Conservation (phyloP, 2,113 vertebrate genomes). For the Hystrix cristata region DNA sequence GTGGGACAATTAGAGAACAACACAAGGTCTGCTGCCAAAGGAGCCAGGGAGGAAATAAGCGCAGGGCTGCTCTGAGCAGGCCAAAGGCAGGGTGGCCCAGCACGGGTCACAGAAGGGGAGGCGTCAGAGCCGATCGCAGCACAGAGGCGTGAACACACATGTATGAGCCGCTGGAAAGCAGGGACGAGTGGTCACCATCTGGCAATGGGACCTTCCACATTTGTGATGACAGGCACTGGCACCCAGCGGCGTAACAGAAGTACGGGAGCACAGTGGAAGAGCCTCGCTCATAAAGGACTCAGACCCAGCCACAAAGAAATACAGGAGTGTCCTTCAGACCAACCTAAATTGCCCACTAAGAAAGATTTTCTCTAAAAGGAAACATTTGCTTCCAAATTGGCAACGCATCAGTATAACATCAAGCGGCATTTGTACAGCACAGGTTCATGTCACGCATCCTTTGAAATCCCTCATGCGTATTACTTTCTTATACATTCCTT, state of each 20-base stretch:
- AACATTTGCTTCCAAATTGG: neutral
- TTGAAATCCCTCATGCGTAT: neutral
- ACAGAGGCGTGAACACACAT: fast-evolving
- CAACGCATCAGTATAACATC: neutral
- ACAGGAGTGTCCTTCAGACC: neutral
- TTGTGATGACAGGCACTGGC: too few species aligned
- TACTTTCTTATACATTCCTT: neutral
- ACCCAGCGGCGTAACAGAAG: neutral
- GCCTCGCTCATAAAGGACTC: neutral
- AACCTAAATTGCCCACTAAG: neutral
- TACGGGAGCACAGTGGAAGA: neutral
- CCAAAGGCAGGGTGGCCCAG: neutral
- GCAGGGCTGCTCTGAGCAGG: neutral
- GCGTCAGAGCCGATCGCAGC: fast-evolving
- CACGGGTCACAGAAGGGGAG: neutral
- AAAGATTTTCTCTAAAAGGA: neutral
- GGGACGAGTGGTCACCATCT: neutral
- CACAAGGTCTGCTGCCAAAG: neutral
- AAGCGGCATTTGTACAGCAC: neutral
- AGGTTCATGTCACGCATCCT: neutral
- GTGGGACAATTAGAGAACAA: neutral
- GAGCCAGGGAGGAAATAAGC: neutral
- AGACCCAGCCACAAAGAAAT: neutral
- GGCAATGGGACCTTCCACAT: neutral
- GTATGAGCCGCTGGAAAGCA: neutral